Conservation (phyloP, 2,797 vertebrate genomes). For the Morus bassanus region DNA sequence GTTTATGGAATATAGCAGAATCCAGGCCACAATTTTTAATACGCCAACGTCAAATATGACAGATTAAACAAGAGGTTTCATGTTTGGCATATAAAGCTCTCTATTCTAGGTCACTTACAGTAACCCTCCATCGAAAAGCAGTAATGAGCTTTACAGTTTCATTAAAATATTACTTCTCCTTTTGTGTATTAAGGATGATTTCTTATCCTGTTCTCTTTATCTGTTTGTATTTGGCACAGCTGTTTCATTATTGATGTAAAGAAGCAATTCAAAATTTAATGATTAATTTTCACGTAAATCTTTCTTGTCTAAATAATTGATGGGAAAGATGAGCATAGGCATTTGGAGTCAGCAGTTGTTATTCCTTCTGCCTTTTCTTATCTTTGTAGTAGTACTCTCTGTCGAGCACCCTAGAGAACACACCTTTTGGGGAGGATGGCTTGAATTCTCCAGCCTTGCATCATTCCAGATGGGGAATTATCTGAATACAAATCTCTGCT, state of each 20-base stretch:
- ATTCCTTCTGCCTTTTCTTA: slow-evolving; percentile 14
- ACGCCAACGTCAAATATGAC: background rate
- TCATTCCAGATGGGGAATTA: slow-evolving; percentile 10
- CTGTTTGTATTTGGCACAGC: slow-evolving; percentile 62
- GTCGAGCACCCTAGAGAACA: background rate
- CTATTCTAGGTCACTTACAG: slow-evolving; percentile 13
- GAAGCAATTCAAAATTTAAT: slow-evolving; percentile 66
- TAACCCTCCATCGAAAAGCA: background rate
- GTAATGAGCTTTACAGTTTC: slow-evolving; percentile 54
- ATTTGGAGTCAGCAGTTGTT: slow-evolving; percentile 3
- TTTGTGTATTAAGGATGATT: slow-evolving; percentile 42
- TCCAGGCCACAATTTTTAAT: background rate
- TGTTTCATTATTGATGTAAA: slow-evolving; percentile 75
- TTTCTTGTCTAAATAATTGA: slow-evolving; percentile 76
- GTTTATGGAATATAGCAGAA: background rate
- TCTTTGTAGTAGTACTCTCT: background rate
- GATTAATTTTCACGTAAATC: slow-evolving; percentile 76
- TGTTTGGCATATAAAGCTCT: background rate
- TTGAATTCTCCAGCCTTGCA: slow-evolving; percentile 13
- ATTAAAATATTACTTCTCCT: slow-evolving; percentile 55
- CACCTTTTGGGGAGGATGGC: background rate
- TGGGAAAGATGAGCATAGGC: slow-evolving; percentile 59
- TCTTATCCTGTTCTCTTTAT: slow-evolving; percentile 49
- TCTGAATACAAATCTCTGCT: background rate
- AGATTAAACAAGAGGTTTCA: background rate